These are phyloP conservation scores for Pyrrhosoma nymphula DNA, from an alignment of 2,888 invertebrate species.

Conservation along the genomic window DNA sequence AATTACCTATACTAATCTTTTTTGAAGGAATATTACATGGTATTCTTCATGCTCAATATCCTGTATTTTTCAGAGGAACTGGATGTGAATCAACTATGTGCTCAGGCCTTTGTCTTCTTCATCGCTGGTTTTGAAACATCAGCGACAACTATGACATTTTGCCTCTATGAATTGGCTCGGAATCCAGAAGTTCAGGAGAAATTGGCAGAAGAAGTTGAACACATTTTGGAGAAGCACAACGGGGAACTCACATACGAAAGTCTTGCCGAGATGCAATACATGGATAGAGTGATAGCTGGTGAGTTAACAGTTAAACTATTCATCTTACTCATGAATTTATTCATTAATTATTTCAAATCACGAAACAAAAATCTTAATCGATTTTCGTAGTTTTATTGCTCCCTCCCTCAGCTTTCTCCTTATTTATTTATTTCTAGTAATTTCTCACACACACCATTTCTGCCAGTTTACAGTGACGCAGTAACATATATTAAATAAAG, in stretches of 20 bases:
- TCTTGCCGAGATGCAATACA: slow-evolving; percentile 79
- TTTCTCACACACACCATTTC: too few species aligned
- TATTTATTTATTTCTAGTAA: too few species aligned
- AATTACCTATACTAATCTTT: too few species aligned
- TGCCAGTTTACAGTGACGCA: too few species aligned
- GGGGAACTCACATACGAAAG: slow-evolving; percentile 79
- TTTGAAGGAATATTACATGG: too few species aligned
- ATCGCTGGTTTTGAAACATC: slow-evolving; percentile 81
- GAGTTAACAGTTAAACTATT: neutral
- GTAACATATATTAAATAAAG: too few species aligned
- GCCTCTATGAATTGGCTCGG: slow-evolving; percentile 80
- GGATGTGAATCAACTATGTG: slow-evolving; percentile 69
- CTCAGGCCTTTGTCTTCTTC: slow-evolving; percentile 79
- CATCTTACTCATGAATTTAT: too few species aligned
- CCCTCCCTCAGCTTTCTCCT: too few species aligned
- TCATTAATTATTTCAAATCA: too few species aligned
- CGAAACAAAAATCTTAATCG: too few species aligned
- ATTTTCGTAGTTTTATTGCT: too few species aligned
- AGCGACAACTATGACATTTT: slow-evolving; percentile 81
- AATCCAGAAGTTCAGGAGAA: slow-evolving; percentile 79
- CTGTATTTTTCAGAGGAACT: slow-evolving; percentile 78
- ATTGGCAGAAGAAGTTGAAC: slow-evolving; percentile 79
- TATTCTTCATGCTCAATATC: neutral
- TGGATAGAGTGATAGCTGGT: slow-evolving; percentile 81
- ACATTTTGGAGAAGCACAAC: slow-evolving; percentile 76